Evolutionary conservation across 2,888 invertebrate species (phyloP).

Genomic region (Tachina lurida): DNA sequence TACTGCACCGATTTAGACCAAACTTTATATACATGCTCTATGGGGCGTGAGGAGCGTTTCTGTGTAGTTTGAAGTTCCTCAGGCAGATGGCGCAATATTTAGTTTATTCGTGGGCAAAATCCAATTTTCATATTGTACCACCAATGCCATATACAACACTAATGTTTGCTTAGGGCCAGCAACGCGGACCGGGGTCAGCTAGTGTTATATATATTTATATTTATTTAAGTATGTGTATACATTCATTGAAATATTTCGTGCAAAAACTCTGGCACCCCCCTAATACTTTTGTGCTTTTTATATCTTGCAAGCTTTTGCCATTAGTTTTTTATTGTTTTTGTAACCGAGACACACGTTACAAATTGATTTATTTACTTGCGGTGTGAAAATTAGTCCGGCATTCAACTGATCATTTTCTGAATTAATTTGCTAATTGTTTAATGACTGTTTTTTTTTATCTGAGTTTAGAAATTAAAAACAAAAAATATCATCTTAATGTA

Average conservation of each 20-base stretch:
- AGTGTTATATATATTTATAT: too few species aligned
- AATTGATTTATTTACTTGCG: conserved; percentile 62
- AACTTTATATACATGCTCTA: too few species aligned
- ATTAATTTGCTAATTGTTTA: conserved; percentile 34
- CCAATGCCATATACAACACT: too few species aligned
- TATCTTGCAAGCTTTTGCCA: conserved; percentile 8
- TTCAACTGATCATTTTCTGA: conserved; percentile 16
- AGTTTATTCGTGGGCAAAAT: too few species aligned
- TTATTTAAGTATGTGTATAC: too few species aligned
- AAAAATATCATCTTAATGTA: background rate
- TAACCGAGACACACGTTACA: conserved; percentile 45
- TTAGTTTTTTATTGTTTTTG: conserved; percentile 5
- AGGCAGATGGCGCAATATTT: too few species aligned
- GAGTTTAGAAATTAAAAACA: background rate
- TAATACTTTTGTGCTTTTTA: background rate
- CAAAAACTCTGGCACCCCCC: background rate
- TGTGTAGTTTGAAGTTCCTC: too few species aligned
- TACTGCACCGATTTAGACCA: too few species aligned
- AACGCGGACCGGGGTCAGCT: too few species aligned
- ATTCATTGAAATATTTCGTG: background rate
- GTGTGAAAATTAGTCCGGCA: conserved; percentile 19
- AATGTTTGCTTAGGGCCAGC: too few species aligned
- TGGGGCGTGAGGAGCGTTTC: too few species aligned
- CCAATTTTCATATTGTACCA: too few species aligned
- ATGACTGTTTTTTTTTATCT: conserved; percentile 12